Percentiles rank a stretch among this genome's conserved stretches.
Evolutionary conservation across 2,888 invertebrate species (phyloP).

Genomic region (Halictus quadricinctus): DNA sequence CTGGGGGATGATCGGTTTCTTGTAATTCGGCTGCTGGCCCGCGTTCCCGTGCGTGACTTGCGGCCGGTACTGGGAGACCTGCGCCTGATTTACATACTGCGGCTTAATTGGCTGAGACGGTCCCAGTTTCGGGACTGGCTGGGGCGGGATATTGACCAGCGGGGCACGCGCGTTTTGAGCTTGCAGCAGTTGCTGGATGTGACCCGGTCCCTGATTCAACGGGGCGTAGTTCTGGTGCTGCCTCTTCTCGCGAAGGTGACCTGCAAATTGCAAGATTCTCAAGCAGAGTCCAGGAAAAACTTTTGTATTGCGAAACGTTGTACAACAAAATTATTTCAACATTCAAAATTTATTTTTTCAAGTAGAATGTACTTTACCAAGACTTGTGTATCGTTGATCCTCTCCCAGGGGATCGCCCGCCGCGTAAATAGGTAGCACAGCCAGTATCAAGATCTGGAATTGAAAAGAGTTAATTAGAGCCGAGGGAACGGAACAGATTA

Average conservation of each 20-base stretch:
- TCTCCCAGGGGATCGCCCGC: slow-evolving; percentile 36
- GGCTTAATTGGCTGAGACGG: slow-evolving; percentile 50
- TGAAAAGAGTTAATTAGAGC: not conserved
- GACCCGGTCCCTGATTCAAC: slow-evolving; percentile 74
- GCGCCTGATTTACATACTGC: slow-evolving; percentile 59
- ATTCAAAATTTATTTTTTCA: too few relatives aligned
- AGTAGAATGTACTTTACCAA: slow-evolving; percentile 51
- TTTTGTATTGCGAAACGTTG: too few relatives aligned
- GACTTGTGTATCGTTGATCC: slow-evolving; percentile 12
- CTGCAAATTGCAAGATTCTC: slow-evolving; percentile 39
- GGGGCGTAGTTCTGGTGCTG: slow-evolving; percentile 71
- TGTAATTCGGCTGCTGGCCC: slow-evolving; percentile 75
- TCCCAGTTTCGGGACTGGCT: slow-evolving; percentile 70
- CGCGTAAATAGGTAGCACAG: slow-evolving; percentile 46
- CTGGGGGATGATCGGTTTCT: slow-evolving; percentile 26
- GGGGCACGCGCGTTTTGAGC: slow-evolving; percentile 76
- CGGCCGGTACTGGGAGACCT: slow-evolving; percentile 71
- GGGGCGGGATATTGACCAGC: slow-evolving; percentile 74
- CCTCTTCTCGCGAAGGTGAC: slow-evolving; percentile 61
- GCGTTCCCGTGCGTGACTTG: slow-evolving; percentile 71
- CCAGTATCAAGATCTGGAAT: slow-evolving; percentile 58
- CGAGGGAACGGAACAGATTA: not conserved
- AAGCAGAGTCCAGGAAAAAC: too few relatives aligned
- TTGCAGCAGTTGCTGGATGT: slow-evolving; percentile 77
- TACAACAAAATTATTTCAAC: too few relatives aligned